phyloP scores from a whole-genome alignment of 2,797 vertebrate genomes.

The Petrocephalus schoutedeni region DNA sequence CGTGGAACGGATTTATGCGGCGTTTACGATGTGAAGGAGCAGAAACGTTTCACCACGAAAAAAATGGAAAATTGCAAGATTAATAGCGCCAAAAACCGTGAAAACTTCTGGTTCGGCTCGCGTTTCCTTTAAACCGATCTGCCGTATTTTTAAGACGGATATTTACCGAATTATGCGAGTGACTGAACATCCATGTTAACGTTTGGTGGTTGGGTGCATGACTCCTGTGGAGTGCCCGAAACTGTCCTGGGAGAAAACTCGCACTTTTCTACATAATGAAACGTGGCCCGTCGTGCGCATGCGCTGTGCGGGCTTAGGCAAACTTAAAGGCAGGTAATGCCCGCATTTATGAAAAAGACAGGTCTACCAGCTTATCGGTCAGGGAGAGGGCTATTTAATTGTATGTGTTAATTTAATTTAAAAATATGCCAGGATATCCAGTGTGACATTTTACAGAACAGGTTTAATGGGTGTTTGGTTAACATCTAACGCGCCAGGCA shows the following conservation, averaged over 20 bases:
- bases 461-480: not conserved
- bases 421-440: not conserved
- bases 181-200: not conserved
- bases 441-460: not conserved
- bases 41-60: not conserved
- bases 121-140: not conserved
- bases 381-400: not conserved
- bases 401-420: not conserved
- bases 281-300: not conserved
- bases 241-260: not conserved
- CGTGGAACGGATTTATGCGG: not conserved
- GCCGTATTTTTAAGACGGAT: not conserved
- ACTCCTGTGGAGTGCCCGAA: not conserved
- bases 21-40: not conserved
- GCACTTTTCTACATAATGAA: not conserved
- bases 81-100: not conserved
- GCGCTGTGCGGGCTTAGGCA: not conserved
- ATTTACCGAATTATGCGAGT: not conserved
- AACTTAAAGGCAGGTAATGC: not conserved
- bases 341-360: not conserved
- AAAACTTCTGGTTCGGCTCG: not conserved
- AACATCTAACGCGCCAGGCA: not conserved
- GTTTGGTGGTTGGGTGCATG: not conserved
- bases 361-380: not conserved
- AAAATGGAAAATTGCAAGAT: not conserved